Base-by-base conservation (phyloP, 1,140 invertebrate genomes). In the Aphidius gifuensis region DNA sequence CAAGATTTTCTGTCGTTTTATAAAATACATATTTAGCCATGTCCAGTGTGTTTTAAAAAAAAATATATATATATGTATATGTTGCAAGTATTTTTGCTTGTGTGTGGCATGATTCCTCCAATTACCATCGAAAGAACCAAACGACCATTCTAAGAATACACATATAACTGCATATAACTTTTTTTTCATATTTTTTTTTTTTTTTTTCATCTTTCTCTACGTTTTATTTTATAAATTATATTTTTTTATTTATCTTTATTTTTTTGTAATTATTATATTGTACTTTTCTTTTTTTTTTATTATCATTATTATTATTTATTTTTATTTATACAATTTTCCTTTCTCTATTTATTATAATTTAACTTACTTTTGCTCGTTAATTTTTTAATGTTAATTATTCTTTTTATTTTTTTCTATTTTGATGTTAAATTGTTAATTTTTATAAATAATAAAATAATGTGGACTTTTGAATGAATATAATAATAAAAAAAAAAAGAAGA, bases 401-500 rank as follows among this genome's bases (percentile, higher is more conserved):
- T 16, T 16, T 32, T 32, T 32, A 1, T 32, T 32, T 32, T 3
- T 32, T 32, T 3, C 4, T 32, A 32, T 32, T 3, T 32, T 32
- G 16, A 16, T 16, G 16, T 16, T 16, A 16, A 32, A 32, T 32
- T 32, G 23, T 32, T 32, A 32, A 32, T 32, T 32, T 3, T 32
- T 32, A 32, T 32, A 32, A 3, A 32, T 32, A 32, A 32, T 32
- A 32, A 32, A 32, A 32, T 32, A 32, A 32, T 32, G 23, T 32
- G 23, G 23, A 32, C 23, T 32, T 32, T 66, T 50, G 64, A 65
- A 68, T 55, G 57, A 60, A 69, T 64, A 68, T 16, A 16, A 16
- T 16, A 16, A 16, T 16, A 60, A 67, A 63, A 11, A 58, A 8
- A 50, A 11, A 56, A 38, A n/a, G 66, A 73, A 73, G 68, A 69